phyloP scores from a whole-genome alignment of 2,888 invertebrate genomes.

The Anagyrus pseudococci region DNA sequence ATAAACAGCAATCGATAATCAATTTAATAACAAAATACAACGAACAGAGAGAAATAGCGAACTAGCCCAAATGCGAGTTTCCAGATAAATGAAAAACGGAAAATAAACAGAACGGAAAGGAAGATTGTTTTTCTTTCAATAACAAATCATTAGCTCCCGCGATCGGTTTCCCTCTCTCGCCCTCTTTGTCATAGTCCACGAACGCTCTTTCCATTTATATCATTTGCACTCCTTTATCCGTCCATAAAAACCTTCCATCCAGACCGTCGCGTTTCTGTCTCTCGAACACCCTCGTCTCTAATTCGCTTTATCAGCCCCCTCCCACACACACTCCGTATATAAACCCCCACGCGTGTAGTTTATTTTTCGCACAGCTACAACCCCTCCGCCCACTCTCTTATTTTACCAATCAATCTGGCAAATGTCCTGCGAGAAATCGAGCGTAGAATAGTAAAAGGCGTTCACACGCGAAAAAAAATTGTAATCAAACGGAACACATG shows the following conservation, averaged over 20 bases:
- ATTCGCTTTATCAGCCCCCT: conserved; percentile 22
- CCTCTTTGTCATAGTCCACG: not conserved
- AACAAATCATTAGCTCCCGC: no score
- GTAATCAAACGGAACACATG: conserved; percentile 14
- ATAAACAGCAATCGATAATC: no score
- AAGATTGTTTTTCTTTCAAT: no score
- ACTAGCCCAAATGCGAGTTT: no score
- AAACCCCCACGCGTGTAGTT: not conserved
- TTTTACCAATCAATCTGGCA: conserved; percentile 28
- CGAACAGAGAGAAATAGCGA: no score
- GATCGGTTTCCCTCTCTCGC: not conserved
- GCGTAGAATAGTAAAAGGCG: conserved; percentile 7
- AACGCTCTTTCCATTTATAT: not conserved
- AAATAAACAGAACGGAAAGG: no score
- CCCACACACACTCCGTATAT: no score
- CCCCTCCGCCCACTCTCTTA: conserved; percentile 7
- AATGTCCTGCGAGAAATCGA: conserved; percentile 28
- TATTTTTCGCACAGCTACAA: no score
- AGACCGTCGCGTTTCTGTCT: conserved; percentile 2
- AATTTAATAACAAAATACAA: no score
- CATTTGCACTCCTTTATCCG: not conserved
- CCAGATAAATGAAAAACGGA: no score
- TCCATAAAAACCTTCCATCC: no score
- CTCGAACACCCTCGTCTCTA: not conserved
- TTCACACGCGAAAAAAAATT: conserved; percentile 5